phyloP scores from a whole-genome alignment of 1,140 invertebrate species.

The Chionoecetes opilio region DNA sequence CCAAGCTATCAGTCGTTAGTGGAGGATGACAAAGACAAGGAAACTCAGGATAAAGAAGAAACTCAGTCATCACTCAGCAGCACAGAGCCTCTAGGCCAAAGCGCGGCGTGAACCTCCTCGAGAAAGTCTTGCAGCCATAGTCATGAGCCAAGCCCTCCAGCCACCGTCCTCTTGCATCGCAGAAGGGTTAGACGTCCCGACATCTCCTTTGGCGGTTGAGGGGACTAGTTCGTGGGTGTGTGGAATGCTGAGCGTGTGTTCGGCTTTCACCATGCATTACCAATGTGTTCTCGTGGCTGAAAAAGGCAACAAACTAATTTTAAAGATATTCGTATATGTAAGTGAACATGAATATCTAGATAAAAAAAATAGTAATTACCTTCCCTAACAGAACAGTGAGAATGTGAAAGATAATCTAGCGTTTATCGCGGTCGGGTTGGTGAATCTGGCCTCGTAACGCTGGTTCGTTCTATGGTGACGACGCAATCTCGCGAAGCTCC shows the following conservation, averaged over 20 bases:
- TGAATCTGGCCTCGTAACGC: not conserved
- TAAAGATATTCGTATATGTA: not conserved
- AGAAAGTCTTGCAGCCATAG: not conserved
- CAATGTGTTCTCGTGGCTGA: not conserved
- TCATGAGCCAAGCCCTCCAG: slow-evolving; percentile 44
- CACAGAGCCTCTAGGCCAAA: not conserved
- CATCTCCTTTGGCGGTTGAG: not conserved
- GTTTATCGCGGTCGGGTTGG: not conserved
- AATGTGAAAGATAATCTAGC: not conserved
- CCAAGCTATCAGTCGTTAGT: slow-evolving; percentile 41
- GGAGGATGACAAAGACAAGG: slow-evolving; percentile 43
- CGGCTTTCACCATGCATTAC: not conserved
- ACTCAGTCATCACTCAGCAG: not conserved
- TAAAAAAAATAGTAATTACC: not conserved
- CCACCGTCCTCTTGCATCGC: slow-evolving; percentile 48
- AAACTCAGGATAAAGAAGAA: slow-evolving; percentile 45
- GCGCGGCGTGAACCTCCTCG: slow-evolving; percentile 40
- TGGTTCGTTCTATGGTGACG: not conserved
- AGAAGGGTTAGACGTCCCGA: not conserved
- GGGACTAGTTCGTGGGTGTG: not conserved
- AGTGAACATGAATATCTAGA: not conserved
- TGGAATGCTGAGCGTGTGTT: slow-evolving; percentile 34
- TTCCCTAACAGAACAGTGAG: slow-evolving; percentile 19
- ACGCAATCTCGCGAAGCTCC: not conserved
- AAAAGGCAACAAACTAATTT: not conserved